Evolutionary conservation across 1,140 invertebrate species (phyloP).

Genomic region (Heliconius melpomene): DNA sequence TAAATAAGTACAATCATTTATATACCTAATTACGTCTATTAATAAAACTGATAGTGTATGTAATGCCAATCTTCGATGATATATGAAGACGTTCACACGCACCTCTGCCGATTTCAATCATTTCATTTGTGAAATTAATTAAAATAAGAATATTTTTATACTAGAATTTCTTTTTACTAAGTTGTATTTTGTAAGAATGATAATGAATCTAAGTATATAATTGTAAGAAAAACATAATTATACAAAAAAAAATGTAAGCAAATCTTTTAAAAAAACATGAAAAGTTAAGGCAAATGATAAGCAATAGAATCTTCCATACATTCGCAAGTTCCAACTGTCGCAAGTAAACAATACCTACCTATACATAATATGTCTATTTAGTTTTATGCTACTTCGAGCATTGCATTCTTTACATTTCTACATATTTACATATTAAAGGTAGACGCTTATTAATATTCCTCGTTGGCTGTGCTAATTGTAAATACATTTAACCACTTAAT

Average conservation of each 20-base stretch:
- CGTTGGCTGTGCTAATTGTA: conserved; percentile 46
- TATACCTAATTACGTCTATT: conserved; percentile 60
- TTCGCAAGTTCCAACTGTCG: background rate
- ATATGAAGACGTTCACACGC: conserved; percentile 26
- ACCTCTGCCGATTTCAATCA: conserved; percentile 16
- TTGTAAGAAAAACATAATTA: too few species aligned
- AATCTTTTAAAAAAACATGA: background rate
- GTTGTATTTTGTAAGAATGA: too few species aligned
- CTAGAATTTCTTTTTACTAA: too few species aligned
- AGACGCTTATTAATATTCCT: conserved; percentile 52
- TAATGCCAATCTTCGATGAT: conserved; percentile 49
- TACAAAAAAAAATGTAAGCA: background rate
- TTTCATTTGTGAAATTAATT: conserved; percentile 46
- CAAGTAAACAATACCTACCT: background rate
- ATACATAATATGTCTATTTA: background rate
- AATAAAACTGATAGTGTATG: conserved; percentile 54
- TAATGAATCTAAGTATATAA: too few species aligned
- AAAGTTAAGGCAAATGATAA: background rate
- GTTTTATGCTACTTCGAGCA: conserved; percentile 47
- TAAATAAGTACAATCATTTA: conserved; percentile 55
- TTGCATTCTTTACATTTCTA: conserved; percentile 38
- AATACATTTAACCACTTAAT: conserved; percentile 52
- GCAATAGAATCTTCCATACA: background rate
- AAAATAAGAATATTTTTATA: too few species aligned
- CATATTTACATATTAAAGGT: conserved; percentile 45